A percentile compares a stretch with the other conserved stretches of the same genome.
phyloP scores from a whole-genome alignment of 2,888 invertebrate genomes.

The Drosophila greeni region DNA sequence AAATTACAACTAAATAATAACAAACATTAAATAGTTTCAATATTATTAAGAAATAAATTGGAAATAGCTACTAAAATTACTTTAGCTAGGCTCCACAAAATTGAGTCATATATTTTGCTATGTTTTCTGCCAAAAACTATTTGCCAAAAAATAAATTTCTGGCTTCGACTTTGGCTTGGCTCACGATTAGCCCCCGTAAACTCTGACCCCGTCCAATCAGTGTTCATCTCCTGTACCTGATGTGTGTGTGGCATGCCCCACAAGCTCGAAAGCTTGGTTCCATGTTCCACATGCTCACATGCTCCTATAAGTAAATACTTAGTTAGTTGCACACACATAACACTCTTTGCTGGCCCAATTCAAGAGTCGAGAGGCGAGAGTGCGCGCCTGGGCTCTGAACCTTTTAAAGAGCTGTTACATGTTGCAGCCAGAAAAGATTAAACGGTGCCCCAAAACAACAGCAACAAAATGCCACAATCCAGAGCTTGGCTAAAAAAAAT shows the following conservation, averaged over 20 bases:
- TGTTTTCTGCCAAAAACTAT: constrained; percentile 27
- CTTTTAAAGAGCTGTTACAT: constrained; percentile 73
- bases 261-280: constrained; percentile 3
- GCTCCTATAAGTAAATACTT: constrained; percentile 47
- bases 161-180: constrained; percentile 22
- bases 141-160: constrained; percentile 20
- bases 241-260: constrained; percentile 64
- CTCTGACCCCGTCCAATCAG: constrained; percentile 65
- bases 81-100: constrained; percentile 40
- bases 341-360: constrained; percentile 70
- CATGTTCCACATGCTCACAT: constrained; percentile 55
- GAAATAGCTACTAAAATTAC: not conserved
- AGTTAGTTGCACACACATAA: constrained; percentile 67
- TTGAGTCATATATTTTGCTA: constrained; percentile 59
- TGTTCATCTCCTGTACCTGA: constrained; percentile 57
- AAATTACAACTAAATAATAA: not conserved
- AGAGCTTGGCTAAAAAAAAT: constrained; percentile 23
- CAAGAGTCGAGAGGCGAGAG: constrained; percentile 38
- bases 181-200: constrained; percentile 71
- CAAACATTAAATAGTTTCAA: too few relatives aligned
- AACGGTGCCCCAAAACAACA: constrained; percentile 28
- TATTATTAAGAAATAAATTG: not conserved
- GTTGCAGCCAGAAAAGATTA: constrained; percentile 55
- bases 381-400: constrained; percentile 62
- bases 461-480: constrained; percentile 21